Evolutionary conservation across 2,888 invertebrate species (phyloP).

Genomic region (Rhagonycha lutea): DNA sequence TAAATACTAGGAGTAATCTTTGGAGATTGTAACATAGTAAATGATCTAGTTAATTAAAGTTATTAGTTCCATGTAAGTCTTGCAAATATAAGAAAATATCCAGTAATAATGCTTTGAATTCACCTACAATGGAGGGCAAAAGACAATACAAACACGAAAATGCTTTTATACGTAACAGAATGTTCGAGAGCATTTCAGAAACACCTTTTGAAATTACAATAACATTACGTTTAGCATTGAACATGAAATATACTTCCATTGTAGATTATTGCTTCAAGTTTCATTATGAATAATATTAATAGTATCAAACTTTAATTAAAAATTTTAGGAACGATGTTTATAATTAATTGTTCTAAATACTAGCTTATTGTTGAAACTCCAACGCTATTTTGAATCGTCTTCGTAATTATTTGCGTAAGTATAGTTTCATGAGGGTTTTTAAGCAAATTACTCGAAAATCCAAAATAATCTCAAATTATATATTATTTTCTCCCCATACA

Average conservation of each 20-base stretch:
- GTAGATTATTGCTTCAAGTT: background rate
- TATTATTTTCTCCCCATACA: background rate
- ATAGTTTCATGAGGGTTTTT: background rate
- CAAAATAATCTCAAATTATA: background rate
- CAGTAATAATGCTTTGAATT: background rate
- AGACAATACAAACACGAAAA: slow-evolving; percentile 21
- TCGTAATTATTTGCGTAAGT: background rate
- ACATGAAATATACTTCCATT: background rate
- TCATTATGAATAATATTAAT: background rate
- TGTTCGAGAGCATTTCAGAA: slow-evolving; percentile 11
- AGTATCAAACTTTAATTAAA: background rate
- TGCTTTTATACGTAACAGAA: slow-evolving; percentile 21
- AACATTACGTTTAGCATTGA: slow-evolving; percentile 5
- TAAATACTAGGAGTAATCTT: no score
- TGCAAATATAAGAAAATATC: background rate
- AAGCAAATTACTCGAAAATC: background rate
- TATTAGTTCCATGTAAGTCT: background rate
- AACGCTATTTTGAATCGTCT: background rate
- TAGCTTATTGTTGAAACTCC: background rate
- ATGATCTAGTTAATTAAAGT: background rate
- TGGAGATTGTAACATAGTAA: background rate
- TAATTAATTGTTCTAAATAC: background rate
- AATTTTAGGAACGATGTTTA: background rate
- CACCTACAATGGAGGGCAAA: slow-evolving; percentile 13
- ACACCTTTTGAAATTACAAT: slow-evolving; percentile 13